A percentile compares a stretch with the other conserved stretches of the same genome.
phyloP scores from a whole-genome alignment of 2,888 invertebrate genomes.

The Dyspetes luteomarginatus region DNA sequence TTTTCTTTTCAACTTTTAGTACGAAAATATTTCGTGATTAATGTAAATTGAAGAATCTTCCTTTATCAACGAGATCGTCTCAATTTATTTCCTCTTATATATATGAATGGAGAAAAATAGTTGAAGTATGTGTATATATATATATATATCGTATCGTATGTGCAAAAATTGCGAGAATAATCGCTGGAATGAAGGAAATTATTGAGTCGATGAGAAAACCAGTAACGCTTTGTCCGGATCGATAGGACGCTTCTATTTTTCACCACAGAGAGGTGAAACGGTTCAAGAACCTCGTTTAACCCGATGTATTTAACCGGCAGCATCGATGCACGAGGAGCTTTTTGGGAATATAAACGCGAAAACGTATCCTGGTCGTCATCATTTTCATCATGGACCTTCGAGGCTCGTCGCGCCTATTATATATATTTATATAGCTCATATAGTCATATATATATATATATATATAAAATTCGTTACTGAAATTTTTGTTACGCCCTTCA shows the following conservation, averaged over 20 bases:
- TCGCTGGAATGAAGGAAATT: conserved; percentile 37
- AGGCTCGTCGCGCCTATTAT: no score
- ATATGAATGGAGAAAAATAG: background rate
- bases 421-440: no score
- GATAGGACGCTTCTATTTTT: conserved; percentile 68
- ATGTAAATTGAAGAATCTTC: background rate
- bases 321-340: background rate
- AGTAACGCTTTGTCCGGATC: conserved; percentile 55
- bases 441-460: no score
- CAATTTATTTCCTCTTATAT: background rate
- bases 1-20: background rate
- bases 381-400: no score
- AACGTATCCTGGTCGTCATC: no score
- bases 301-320: conserved; percentile 30
- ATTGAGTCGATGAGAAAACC: conserved; percentile 48
- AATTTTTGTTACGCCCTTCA: no score
- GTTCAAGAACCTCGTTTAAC: conserved; percentile 72
- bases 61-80: background rate
- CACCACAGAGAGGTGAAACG: conserved; percentile 66
- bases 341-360: background rate
- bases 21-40: background rate
- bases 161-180: background rate
- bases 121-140: background rate
- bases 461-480: no score
- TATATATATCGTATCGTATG: background rate